Evolutionary conservation across 2,113 vertebrate species (phyloP).

Genomic region (Seriola rivoliana): DNA sequence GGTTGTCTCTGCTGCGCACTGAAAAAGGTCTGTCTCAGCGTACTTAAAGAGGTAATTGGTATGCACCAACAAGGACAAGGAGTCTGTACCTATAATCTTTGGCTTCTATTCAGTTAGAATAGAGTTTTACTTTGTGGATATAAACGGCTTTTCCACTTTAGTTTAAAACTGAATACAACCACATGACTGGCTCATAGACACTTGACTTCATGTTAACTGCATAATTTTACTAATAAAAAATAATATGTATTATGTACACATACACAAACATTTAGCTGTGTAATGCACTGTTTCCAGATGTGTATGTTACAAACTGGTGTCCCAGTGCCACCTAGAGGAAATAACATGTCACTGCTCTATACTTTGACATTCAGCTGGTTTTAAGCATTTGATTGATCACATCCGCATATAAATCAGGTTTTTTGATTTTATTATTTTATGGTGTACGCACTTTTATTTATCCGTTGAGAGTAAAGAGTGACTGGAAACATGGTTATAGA

Average conservation of each 20-base stretch:
- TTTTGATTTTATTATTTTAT: too few species aligned
- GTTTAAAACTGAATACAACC: not conserved
- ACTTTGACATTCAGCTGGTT: not conserved
- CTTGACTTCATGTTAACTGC: not conserved
- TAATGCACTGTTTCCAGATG: not conserved
- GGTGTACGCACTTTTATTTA: too few species aligned
- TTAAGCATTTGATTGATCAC: not conserved
- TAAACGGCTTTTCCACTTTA: not conserved
- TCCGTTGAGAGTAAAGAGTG: too few species aligned
- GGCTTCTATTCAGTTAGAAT: not conserved
- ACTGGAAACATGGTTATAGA: too few species aligned
- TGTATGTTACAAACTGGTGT: not conserved
- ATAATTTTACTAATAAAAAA: not conserved
- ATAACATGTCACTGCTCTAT: not conserved
- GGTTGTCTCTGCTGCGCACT: slow-evolving; percentile 2
- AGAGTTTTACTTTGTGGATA: not conserved
- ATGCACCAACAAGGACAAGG: not conserved
- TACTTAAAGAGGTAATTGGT: not conserved
- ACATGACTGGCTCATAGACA: not conserved
- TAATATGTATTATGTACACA: not conserved
- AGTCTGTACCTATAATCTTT: not conserved
- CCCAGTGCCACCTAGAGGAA: slow-evolving; percentile 53
- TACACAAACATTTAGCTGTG: not conserved
- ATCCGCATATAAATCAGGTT: not conserved
- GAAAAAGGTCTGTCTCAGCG: not conserved